Evolutionary conservation across 2,888 invertebrate genomes (phyloP), one percentile per base, ranked within the genome.

Genomic region (Andrena hattorfiana): DNA sequence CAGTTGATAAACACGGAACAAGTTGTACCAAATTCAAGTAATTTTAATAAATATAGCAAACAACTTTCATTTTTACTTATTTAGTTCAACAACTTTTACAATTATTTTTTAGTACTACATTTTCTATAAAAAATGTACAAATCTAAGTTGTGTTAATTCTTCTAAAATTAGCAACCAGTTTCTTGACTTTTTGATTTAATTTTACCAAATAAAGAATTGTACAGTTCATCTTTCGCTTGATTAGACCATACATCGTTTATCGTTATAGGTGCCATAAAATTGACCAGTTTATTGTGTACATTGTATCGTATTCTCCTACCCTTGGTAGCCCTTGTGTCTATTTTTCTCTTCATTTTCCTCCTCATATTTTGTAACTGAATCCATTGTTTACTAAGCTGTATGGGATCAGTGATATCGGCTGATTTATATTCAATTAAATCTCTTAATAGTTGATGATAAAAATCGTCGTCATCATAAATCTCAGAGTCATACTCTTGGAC

Each of bases 401-500:
- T 95, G 0, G 98, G 98, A 94, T 98, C 98, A 0, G 97, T 97
- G 10, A 97, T 95, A 90, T 97, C 97, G 2, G 97, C 96, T 0
- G 98, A 97, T 94, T 99, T 99, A 85, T 97, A 97, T 93, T 99
- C 98, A 84, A 99, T 99, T 54, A 99, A 94, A 93, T 99, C 99
- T 84, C 98, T 95, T 60, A 99, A 94, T 73, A 99, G 95, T 91
- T 98, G 98, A 94, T 99, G 99, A 94, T 99, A 99, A 94, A 99
- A 99, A 93, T 99, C 99, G 90, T 97, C 97, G 92, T 99, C 99
- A 93, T 99, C 99, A 94, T 98, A 99, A 90, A 99, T 97, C 94
- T 99, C 97, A 0, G 95, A 91, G 91, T 97, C 96, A 85, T 96
- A 96, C 88, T 97, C 96, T 87, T 96, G 96, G 78, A 94, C 92